Conservation (phyloP, 37 sponge, comb jelly and placozoan genomes). For the Cliona cf. orientalis region DNA sequence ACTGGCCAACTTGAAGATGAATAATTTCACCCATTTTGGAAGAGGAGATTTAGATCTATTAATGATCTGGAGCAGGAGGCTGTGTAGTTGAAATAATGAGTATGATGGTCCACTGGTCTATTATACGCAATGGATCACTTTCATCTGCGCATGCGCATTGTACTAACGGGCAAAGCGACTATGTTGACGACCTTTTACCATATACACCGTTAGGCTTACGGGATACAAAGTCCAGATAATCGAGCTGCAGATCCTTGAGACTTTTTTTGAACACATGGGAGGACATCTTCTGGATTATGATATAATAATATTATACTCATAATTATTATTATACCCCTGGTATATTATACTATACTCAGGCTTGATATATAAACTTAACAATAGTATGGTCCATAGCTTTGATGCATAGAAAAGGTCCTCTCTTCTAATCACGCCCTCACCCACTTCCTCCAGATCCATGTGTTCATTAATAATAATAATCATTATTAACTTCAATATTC, state of each 20-base stretch:
- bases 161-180: constrained; percentile 64
- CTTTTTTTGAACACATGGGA: constrained; percentile 64
- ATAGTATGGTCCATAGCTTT: constrained; percentile 77
- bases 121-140: too few relatives aligned
- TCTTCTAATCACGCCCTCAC: constrained; percentile 82
- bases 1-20: constrained; percentile 99
- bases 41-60: too few relatives aligned
- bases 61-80: too few relatives aligned
- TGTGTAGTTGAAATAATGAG: too few relatives aligned
- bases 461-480: too few relatives aligned
- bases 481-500: too few relatives aligned
- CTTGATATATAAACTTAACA: too few relatives aligned
- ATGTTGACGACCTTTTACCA: constrained; percentile 41
- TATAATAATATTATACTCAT: constrained; percentile 49
- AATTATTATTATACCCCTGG: too few relatives aligned
- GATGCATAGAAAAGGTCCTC: constrained; percentile 89
- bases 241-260: constrained; percentile 85
- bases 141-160: too few relatives aligned
- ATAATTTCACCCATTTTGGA: constrained; percentile 98
- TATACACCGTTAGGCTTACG: constrained; percentile 61
- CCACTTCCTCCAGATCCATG: too few relatives aligned
- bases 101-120: constrained; percentile 85
- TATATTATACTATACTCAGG: too few relatives aligned
- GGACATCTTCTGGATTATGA: constrained; percentile 63
- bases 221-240: constrained; percentile 93